These are phyloP conservation scores for Amblyjoppa fuscipennis DNA, from an alignment of 2,888 invertebrate genomes.

Conservation along the genomic window DNA sequence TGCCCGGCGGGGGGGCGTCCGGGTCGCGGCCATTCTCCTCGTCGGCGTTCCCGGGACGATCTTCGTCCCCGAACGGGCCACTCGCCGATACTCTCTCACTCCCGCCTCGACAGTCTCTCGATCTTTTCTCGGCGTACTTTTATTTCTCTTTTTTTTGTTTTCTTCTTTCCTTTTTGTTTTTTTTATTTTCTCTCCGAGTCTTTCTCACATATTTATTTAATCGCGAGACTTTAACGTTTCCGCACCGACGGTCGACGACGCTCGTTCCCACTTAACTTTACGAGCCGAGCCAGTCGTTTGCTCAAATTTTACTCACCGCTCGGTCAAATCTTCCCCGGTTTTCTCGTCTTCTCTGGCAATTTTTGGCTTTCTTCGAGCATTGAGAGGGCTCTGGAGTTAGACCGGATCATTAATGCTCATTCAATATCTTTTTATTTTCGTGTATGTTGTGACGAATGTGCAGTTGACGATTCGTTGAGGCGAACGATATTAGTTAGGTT, in stretches of 20 bases:
- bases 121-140: conserved; percentile 32
- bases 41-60: conserved; percentile 51
- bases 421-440: not conserved
- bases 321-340: not conserved
- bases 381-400: not conserved
- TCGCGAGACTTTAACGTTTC: conserved; percentile 25
- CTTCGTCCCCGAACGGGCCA: conserved; percentile 13
- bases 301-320: conserved; percentile 28
- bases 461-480: too few relatives aligned
- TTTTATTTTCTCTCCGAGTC: conserved; percentile 16
- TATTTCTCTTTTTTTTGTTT: conserved; percentile 16
- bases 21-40: conserved; percentile 68
- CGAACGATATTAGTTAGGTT: too few relatives aligned
- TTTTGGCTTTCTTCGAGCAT: not conserved
- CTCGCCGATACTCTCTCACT: conserved; percentile 54
- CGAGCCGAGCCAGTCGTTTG: conserved; percentile 4
- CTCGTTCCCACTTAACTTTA: conserved; percentile 54
- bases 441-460: too few relatives aligned
- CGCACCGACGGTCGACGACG: conserved; percentile 37
- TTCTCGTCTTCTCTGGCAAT: not conserved
- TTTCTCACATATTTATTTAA: conserved; percentile 60
- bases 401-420: not conserved
- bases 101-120: conserved; percentile 41
- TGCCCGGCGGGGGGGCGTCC: conserved; percentile 75
- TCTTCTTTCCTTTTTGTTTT: conserved; percentile 20